Percentiles rank a stretch among this genome's conserved stretches.
Conservation (phyloP, 2,888 invertebrate genomes). For the Platycnemis pennipes region DNA sequence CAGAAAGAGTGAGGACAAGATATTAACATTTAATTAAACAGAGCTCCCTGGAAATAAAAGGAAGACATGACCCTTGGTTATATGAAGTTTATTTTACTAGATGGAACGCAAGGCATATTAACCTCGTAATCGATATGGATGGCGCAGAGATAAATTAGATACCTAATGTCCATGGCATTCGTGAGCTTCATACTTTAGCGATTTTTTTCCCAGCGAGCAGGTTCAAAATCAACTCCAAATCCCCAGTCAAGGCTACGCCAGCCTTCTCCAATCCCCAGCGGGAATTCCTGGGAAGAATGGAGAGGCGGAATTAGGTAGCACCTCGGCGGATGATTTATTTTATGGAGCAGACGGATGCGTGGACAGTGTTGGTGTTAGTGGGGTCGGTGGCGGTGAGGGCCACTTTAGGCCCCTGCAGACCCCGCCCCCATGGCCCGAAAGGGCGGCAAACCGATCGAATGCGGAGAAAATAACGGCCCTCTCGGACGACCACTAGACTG, state of each 20-base stretch:
- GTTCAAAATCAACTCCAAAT: neutral
- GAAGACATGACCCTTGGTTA: no score
- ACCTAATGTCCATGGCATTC: neutral
- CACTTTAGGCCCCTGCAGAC: neutral
- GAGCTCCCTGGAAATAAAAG: no score
- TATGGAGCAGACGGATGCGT: neutral
- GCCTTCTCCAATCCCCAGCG: neutral
- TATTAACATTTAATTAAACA: no score
- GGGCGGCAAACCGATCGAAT: neutral
- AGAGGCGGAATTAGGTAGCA: neutral
- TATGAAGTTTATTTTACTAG: no score
- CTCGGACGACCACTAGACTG: neutral
- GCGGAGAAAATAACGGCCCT: neutral
- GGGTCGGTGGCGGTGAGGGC: neutral
- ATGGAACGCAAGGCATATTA: neutral
- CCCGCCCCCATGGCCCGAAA: neutral
- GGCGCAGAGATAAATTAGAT: neutral
- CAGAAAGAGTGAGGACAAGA: no score
- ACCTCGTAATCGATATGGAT: neutral
- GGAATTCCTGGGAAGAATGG: neutral
- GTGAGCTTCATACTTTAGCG: neutral
- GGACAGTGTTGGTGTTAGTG: neutral
- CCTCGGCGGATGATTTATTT: conserved; percentile 10
- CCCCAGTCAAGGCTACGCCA: neutral
- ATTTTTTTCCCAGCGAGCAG: neutral